Percentiles rank a stretch among this genome's conserved stretches.
Conservation (phyloP, 2,888 invertebrate species). For the Aspidiotus destructor region DNA sequence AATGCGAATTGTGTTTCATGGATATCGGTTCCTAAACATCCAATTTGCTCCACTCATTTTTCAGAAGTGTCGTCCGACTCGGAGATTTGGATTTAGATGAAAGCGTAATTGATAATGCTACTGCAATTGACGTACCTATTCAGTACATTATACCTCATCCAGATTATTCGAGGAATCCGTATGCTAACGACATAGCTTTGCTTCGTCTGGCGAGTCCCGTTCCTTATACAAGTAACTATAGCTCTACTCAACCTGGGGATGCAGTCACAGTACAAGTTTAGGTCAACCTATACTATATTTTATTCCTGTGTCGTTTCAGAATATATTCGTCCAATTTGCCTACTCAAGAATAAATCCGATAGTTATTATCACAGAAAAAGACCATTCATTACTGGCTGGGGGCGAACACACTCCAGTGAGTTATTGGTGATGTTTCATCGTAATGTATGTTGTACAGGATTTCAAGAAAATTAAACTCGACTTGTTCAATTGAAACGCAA, state of each 20-base stretch:
- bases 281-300: slow-evolving; percentile 1
- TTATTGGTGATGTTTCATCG: no score
- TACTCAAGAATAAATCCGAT: slow-evolving; percentile 53
- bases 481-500: no score
- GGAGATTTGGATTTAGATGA: slow-evolving; percentile 65
- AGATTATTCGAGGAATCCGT: slow-evolving; percentile 52
- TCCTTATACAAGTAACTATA: slow-evolving; percentile 47
- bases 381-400: slow-evolving; percentile 77
- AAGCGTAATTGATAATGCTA: slow-evolving; percentile 53
- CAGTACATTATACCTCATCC: slow-evolving; percentile 56
- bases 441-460: no score
- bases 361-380: slow-evolving; percentile 50
- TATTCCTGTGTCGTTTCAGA: slow-evolving; percentile 50
- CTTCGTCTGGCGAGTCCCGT: slow-evolving; percentile 53
- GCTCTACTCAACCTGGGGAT: no score
- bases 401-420: slow-evolving; percentile 44
- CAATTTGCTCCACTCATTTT: slow-evolving; percentile 36
- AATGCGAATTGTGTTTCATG: no score
- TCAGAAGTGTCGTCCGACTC: slow-evolving; percentile 57
- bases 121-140: slow-evolving; percentile 53
- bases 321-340: slow-evolving; percentile 61
- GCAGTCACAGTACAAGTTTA: background rate
- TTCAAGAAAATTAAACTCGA: no score
- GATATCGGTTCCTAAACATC: no score
- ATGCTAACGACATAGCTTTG: slow-evolving; percentile 69